Base-by-base conservation (phyloP, 1,140 invertebrate species). In the Eupristina koningsbergeri region DNA sequence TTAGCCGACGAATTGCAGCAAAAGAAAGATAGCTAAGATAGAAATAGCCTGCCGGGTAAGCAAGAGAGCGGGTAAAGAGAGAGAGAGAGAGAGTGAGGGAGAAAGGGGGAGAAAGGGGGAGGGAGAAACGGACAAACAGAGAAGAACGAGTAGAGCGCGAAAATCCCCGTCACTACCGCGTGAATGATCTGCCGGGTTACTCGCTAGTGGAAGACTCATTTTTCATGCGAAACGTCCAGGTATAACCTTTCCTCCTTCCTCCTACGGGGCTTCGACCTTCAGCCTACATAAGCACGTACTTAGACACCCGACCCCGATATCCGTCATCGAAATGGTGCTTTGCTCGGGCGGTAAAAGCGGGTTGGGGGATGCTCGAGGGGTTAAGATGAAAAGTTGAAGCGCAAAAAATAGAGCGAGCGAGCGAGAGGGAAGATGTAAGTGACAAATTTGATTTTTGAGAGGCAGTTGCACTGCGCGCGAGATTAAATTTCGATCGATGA, bases 231-330 rank as follows among this genome's bases (percentile, higher is more conserved):
- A 39, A 61, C 69, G 36, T 53, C 41, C 83, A 79, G 64, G 64
- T 73, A 74, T 58, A 77, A 47, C 63, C 71, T 47, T 11, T 61
- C 17, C n/a, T n/a, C 13, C n/a, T 19, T 26, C 41, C 26, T 50
- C 36, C 11, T 78, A 3, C 83, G 53, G 85, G 85, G 84, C 86
- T 87, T 87, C 87, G 86, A 86, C 86, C 86, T 86, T 83, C 85
- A 85, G 86, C 86, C 87, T 88, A 85, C 79, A 85, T 86, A 87
- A 89, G 87, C 86, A 88, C 85, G 83, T 86, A 86, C 80, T 86
- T 86, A 84, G 79, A 75, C 11, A 50, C 19, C 75, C 85, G 69
- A 79, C 74, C 61, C 83, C 84, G 84, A 84, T 86, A 87, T 87
- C 85, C 85, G 83, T 86, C 87, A 88, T 89, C 85, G 47, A 84